phyloP scores from a whole-genome alignment of 2,797 vertebrate species.

The Danio jaintianensis region DNA sequence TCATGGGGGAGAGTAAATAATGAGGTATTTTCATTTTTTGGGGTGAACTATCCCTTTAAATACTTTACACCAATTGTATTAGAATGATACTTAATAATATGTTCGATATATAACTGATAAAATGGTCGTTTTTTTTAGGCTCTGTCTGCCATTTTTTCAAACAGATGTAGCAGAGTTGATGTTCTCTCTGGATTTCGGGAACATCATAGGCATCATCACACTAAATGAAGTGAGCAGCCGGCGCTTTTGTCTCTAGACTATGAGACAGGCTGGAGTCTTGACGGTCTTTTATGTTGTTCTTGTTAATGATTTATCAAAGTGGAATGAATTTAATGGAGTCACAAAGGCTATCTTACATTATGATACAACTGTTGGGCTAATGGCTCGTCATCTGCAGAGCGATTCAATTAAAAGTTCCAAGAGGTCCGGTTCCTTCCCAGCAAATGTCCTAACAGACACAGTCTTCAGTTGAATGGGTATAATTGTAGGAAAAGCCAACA shows the following conservation, averaged over 20 bases:
- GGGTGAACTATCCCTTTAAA: too few relatives aligned
- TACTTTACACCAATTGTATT: too few relatives aligned
- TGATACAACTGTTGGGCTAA: neutral
- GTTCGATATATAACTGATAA: too few relatives aligned
- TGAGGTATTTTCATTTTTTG: too few relatives aligned
- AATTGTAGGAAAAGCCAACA: too few relatives aligned
- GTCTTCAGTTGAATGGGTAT: too few relatives aligned
- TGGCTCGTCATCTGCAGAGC: constrained; percentile 14
- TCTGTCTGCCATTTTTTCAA: neutral
- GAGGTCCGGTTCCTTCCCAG: neutral
- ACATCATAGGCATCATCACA: constrained; percentile 9
- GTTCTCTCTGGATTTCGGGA: constrained; percentile 7
- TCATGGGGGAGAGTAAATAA: too few relatives aligned
- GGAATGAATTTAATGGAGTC: constrained; percentile 23
- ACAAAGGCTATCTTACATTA: constrained; percentile 13
- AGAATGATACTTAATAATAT: too few relatives aligned
- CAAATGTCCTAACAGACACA: neutral
- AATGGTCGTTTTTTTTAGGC: too few relatives aligned
- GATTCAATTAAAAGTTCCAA: constrained; percentile 13
- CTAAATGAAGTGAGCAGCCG: neutral
- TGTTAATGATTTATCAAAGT: constrained; percentile 36
- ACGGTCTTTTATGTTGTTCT: constrained; percentile 35
- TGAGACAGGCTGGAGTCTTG: constrained; percentile 22
- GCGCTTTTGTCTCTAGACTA: neutral
- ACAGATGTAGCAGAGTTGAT: neutral